These are phyloP conservation scores for Crossocerus cetratus DNA, from an alignment of 2,888 invertebrate species.

Conservation along the genomic window DNA sequence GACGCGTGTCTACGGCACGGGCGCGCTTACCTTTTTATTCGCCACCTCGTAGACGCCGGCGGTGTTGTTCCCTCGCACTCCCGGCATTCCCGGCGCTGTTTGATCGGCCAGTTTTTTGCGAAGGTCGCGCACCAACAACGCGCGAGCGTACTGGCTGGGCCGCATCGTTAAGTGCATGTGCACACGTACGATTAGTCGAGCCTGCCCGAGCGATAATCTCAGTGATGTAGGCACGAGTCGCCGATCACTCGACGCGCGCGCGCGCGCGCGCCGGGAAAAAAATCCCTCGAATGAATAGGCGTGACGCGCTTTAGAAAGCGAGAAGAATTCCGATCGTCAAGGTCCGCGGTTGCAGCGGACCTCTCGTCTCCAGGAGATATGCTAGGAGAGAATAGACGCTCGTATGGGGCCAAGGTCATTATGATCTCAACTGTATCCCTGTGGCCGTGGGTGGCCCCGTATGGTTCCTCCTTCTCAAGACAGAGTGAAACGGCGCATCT, in stretches of 20 bases:
- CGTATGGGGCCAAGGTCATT: constrained; percentile 12
- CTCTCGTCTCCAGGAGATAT: neutral
- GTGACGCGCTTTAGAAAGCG: constrained; percentile 3
- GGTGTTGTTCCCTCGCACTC: constrained; percentile 51
- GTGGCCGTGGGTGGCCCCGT: constrained; percentile 28
- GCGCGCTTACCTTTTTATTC: constrained; percentile 46
- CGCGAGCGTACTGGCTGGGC: constrained; percentile 7
- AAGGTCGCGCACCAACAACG: constrained; percentile 64
- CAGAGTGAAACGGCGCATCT: too few species aligned
- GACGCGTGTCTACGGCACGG: too few species aligned
- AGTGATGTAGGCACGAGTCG: neutral
- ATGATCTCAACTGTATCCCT: constrained; percentile 10
- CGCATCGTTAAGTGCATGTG: constrained; percentile 50
- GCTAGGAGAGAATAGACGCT: constrained; percentile 4
- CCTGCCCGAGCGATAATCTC: too few species aligned
- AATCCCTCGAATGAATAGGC: neutral
- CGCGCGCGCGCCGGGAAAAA: neutral
- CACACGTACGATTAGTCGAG: constrained; percentile 49
- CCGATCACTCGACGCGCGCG: too few species aligned
- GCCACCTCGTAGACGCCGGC: constrained; percentile 53
- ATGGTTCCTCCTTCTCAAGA: constrained; percentile 8
- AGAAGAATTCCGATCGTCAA: neutral
- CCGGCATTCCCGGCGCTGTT: constrained; percentile 65
- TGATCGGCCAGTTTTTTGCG: constrained; percentile 69
- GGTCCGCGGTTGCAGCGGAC: neutral